phyloP scores from a whole-genome alignment of 2,113 vertebrate genomes.

The Gnathonemus echidnorhynchus region DNA sequence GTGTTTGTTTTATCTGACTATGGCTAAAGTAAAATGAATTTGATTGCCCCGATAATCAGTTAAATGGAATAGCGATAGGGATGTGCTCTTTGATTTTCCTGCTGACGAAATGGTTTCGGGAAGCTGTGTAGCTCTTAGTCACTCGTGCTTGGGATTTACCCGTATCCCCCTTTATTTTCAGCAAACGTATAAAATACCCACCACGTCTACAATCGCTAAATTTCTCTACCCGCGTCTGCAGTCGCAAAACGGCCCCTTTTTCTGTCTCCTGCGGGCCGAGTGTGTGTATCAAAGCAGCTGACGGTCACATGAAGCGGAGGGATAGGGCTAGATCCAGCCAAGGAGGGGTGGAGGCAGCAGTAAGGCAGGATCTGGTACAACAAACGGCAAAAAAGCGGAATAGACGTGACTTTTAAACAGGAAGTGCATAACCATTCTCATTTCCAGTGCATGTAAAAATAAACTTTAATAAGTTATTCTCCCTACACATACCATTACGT shows the following conservation, averaged over 20 bases:
- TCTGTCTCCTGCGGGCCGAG: constrained; percentile 24
- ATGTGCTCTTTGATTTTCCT: background rate
- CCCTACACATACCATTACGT: background rate
- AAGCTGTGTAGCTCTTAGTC: constrained; percentile 2
- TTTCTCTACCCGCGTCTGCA: background rate
- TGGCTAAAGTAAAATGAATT: background rate
- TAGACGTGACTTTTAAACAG: background rate
- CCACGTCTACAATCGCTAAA: background rate
- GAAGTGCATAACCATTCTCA: background rate
- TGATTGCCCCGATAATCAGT: background rate
- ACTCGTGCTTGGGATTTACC: background rate
- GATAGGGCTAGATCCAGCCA: constrained; percentile 17
- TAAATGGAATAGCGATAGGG: background rate
- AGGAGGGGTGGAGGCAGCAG: background rate
- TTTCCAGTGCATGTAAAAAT: background rate
- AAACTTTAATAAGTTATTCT: background rate
- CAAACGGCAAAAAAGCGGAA: background rate
- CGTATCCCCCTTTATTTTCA: constrained; percentile 5
- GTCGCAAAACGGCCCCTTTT: background rate
- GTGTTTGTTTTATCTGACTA: background rate
- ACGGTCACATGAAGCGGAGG: constrained; percentile 64
- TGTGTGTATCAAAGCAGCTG: constrained; percentile 56
- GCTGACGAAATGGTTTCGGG: background rate
- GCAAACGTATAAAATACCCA: background rate
- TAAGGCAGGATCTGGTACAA: background rate